These are phyloP conservation scores for Mesocricetus auratus DNA, from an alignment of 2,113 vertebrate species.

Conservation along the genomic window DNA sequence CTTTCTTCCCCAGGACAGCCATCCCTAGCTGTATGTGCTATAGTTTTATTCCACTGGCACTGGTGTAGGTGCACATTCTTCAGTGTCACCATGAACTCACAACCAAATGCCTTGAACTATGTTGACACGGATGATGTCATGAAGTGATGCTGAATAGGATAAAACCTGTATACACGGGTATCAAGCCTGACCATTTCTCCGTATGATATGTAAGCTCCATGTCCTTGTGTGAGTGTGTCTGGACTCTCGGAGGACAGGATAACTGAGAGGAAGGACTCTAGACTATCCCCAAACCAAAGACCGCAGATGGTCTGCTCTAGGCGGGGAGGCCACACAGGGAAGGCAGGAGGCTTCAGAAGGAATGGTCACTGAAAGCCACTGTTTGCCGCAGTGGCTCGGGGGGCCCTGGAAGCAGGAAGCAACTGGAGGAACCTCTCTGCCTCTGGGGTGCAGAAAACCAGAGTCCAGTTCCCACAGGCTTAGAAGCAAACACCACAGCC, in stretches of 20 bases:
- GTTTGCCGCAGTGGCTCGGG: not conserved
- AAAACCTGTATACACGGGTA: not conserved
- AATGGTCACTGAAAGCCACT: not conserved
- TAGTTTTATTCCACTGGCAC: not conserved
- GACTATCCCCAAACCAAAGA: not conserved
- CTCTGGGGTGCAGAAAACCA: not conserved
- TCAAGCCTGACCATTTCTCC: not conserved
- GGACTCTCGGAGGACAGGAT: not conserved
- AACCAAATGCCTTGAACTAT: not conserved
- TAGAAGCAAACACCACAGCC: not conserved
- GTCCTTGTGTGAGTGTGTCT: not conserved
- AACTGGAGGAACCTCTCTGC: not conserved
- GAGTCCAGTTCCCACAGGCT: not conserved
- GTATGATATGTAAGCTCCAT: not conserved
- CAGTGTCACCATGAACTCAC: not conserved
- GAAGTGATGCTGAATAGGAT: not conserved
- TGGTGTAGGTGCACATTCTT: rapidly evolving
- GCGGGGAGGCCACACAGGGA: not conserved
- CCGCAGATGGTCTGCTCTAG: not conserved
- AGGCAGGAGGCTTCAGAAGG: not conserved
- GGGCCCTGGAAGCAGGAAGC: not conserved
- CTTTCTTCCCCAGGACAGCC: not conserved
- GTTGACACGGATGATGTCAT: not conserved
- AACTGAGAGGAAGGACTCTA: not conserved
- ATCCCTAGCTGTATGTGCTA: not conserved